Percentiles rank a stretch among this genome's conserved stretches.
Evolutionary conservation across 2,888 invertebrate genomes (phyloP).

Genomic region (Esperia sulphurella): DNA sequence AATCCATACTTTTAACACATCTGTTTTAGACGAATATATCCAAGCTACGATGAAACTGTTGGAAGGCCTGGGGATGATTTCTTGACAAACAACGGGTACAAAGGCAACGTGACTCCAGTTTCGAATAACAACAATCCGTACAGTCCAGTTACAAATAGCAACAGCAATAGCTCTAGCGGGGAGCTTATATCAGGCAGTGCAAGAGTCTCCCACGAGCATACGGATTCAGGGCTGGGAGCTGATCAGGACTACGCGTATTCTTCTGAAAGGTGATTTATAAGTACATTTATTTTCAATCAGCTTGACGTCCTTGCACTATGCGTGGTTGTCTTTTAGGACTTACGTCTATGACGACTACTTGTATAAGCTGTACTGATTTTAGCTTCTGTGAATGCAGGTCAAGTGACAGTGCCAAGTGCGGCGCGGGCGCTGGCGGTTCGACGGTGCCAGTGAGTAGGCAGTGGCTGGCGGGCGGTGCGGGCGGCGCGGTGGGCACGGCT

Average conservation of each 20-base stretch:
- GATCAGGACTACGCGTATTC: slow-evolving; percentile 87
- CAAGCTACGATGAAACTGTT: slow-evolving; percentile 61
- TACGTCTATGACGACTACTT: too few relatives aligned
- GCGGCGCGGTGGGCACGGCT: slow-evolving; percentile 31
- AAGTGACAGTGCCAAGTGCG: slow-evolving; percentile 83
- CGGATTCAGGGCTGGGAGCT: slow-evolving; percentile 87
- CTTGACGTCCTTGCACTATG: too few relatives aligned
- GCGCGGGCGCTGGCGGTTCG: slow-evolving; percentile 70
- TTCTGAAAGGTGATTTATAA: slow-evolving; percentile 79
- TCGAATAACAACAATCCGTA: slow-evolving; percentile 71
- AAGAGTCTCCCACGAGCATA: slow-evolving; percentile 85
- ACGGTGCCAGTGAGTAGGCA: slow-evolving; percentile 55
- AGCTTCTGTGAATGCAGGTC: slow-evolving; percentile 66
- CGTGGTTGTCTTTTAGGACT: too few relatives aligned
- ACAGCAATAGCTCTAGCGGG: slow-evolving; percentile 75
- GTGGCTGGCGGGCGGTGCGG: slow-evolving; percentile 31
- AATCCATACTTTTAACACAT: too few relatives aligned
- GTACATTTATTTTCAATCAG: background rate
- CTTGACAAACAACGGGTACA: slow-evolving; percentile 69
- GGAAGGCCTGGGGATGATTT: slow-evolving; percentile 57
- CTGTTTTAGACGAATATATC: slow-evolving; percentile 61
- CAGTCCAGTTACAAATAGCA: slow-evolving; percentile 72
- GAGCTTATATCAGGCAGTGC: slow-evolving; percentile 72
- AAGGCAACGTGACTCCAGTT: slow-evolving; percentile 54
- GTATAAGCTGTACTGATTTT: background rate